Evolutionary conservation across 2,797 vertebrate species (phyloP).

Genomic region (Peromyscus attwateri): DNA sequence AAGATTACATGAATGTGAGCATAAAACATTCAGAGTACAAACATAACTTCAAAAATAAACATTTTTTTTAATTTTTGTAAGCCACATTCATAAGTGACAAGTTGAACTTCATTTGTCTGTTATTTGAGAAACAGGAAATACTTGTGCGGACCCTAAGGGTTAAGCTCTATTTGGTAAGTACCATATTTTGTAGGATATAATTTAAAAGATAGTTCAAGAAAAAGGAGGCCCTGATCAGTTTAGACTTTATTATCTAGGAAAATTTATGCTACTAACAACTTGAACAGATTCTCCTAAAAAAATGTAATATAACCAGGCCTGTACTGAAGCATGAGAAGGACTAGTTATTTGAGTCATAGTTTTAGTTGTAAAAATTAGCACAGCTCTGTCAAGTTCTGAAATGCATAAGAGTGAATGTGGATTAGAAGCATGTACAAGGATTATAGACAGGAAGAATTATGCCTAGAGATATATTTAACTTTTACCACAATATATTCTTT

Average conservation of each 20-base stretch:
- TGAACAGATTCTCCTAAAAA: not conserved
- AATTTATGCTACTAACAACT: not conserved
- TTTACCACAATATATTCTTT: not conserved
- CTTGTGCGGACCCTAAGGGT: not conserved
- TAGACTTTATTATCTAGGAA: not conserved
- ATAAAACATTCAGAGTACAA: not conserved
- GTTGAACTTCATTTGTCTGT: not conserved
- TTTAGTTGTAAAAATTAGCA: not conserved
- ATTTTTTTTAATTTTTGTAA: not conserved
- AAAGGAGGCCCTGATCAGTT: not conserved
- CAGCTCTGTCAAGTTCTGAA: not conserved
- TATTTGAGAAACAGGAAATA: conserved; percentile 21
- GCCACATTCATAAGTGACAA: not conserved
- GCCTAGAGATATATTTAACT: not conserved
- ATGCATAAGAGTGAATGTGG: not conserved
- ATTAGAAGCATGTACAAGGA: conserved; percentile 1
- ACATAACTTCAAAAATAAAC: not conserved
- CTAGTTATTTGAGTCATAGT: not conserved
- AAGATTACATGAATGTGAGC: not conserved
- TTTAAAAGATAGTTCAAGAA: not conserved
- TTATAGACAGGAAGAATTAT: not conserved
- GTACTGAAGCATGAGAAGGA: not conserved
- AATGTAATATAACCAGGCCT: not conserved
- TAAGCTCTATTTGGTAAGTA: not conserved
- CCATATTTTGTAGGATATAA: not conserved